Base-by-base conservation (phyloP, 2,888 invertebrate species). In the Encarsia formosa region DNA sequence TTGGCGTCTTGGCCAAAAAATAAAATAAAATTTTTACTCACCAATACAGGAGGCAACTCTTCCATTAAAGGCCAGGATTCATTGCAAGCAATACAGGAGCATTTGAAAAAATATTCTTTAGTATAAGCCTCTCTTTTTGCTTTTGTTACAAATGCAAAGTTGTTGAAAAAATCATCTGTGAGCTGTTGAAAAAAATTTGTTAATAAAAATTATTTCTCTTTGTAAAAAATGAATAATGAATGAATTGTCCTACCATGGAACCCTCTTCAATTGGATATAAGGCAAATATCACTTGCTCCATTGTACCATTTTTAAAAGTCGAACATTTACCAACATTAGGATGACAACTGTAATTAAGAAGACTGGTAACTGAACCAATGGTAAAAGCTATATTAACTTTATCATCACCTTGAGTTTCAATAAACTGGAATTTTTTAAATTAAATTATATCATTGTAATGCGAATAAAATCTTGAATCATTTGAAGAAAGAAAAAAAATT, bases 271-370 rank as follows among this genome's bases (percentile, higher is more conserved):
- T 88, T 8, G 83, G 82, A 62, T 84, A 78, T 42, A 88, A 69
- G 4, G 86, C 83, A 52, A 77, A 72, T 5, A 81, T 56, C 26
- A 83, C 78, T 65, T 75, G 70, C 69, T 66, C 58, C 67, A 68
- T 71, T 59, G 56, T 70, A 29, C 41, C 40, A 44, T 56, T 38
- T 40, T 44, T 35, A 23, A 52, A 22, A 62, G 76, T 80, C 49
- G 75, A 83, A 54, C 78, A 76, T 54, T 89, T 79, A 0, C 84
- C 80, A 0, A 90, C 86, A 75, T 90, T 91, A 1, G 92, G 90
- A 57, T 84, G 79, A 74, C 95, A 95, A 1, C 91, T 88, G 71
- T 95, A 95, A 75, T 95, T 91, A 26, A 93, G 71, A 47, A 94
- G 76, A 69, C 89, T 89, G 39, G 84, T 76, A 62, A 89, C 87